Conservation (phyloP, 2,113 vertebrate genomes). For the Pantherophis guttatus region DNA sequence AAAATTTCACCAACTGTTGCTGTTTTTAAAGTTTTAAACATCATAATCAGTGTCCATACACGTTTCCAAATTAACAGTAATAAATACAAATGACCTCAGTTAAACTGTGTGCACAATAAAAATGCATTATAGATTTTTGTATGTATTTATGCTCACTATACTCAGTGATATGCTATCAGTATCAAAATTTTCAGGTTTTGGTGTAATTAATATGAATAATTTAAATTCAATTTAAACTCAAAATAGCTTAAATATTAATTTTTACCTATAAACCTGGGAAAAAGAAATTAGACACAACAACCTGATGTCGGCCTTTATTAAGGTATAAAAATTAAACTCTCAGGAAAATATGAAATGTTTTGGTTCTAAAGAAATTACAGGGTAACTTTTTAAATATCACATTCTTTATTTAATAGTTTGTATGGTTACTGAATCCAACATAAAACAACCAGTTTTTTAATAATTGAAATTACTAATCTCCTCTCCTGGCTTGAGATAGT, state of each 20-base stretch:
- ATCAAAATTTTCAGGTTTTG: neutral
- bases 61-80: neutral
- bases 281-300: neutral
- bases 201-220: constrained; percentile 1
- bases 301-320: neutral
- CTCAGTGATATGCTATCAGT: neutral
- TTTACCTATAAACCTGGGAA: neutral
- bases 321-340: neutral
- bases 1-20: neutral
- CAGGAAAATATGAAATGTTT: neutral
- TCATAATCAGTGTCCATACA: neutral
- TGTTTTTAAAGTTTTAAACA: neutral
- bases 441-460: neutral
- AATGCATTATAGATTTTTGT: neutral
- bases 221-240: neutral
- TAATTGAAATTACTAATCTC: neutral
- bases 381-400: neutral
- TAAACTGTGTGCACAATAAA: neutral
- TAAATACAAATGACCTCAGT: neutral
- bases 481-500: neutral
- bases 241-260: neutral
- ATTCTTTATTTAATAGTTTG: neutral
- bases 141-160: neutral
- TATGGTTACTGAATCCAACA: neutral
- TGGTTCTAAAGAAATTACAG: neutral